These are phyloP conservation scores for Catocala fraxini DNA, from an alignment of 2,888 invertebrate genomes.

Conservation along the genomic window DNA sequence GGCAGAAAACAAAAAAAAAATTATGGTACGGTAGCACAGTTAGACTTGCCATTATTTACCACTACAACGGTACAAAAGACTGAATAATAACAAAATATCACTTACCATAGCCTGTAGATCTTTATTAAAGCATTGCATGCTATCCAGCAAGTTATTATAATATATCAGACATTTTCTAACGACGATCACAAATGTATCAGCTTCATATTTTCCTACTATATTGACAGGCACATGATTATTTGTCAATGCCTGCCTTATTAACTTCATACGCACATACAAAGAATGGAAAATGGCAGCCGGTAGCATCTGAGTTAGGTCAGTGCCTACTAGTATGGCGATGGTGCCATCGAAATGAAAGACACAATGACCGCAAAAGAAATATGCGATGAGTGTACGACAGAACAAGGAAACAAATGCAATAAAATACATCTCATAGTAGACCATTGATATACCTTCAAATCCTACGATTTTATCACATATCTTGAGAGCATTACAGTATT, in stretches of 20 bases:
- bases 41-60: too few species aligned
- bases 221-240: conserved; percentile 11
- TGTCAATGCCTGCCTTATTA: conserved; percentile 1
- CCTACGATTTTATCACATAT: conserved; percentile 10
- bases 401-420: not conserved
- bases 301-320: not conserved
- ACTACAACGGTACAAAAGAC: too few species aligned
- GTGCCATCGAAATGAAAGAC: not conserved
- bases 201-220: conserved; percentile 5
- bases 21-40: too few species aligned
- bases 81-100: not conserved
- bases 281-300: not conserved
- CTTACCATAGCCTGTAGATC: not conserved
- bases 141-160: conserved; percentile 14
- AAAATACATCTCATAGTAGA: not conserved
- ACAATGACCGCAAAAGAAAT: not conserved
- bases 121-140: not conserved
- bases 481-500: not conserved
- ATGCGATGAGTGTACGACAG: not conserved
- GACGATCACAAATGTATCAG: not conserved
- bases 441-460: not conserved
- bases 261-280: conserved; percentile 6
- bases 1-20: too few species aligned
- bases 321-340: not conserved
- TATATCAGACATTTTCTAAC: conserved; percentile 8